These are phyloP conservation scores for Patella vulgata DNA, from an alignment of 1,140 invertebrate genomes.

Conservation along the genomic window DNA sequence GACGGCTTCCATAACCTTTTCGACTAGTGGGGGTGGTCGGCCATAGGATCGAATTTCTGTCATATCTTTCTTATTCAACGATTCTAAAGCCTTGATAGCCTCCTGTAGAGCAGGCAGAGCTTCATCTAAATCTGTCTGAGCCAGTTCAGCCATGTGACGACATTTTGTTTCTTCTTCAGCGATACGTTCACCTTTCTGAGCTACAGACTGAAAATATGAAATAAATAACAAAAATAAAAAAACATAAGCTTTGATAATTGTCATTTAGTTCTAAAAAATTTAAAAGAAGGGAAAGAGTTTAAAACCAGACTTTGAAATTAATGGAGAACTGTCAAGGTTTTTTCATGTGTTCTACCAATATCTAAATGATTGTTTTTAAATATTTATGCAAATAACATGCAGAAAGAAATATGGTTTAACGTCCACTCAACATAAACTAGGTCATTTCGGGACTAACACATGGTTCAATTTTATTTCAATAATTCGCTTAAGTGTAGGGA, in stretches of 20 bases:
- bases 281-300: background rate
- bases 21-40: conserved; percentile 82
- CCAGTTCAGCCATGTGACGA: conserved; percentile 80
- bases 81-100: conserved; percentile 81
- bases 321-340: too few relatives aligned
- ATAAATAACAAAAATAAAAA: background rate
- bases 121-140: conserved; percentile 80
- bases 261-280: background rate
- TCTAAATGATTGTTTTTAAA: too few relatives aligned
- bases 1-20: conserved; percentile 89
- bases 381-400: too few relatives aligned
- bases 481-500: too few relatives aligned
- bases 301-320: too few relatives aligned
- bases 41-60: conserved; percentile 88
- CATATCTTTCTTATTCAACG: conserved; percentile 88
- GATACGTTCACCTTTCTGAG: conserved; percentile 72
- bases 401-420: too few relatives aligned
- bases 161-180: conserved; percentile 82
- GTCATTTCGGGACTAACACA: too few relatives aligned
- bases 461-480: too few relatives aligned
- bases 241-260: background rate
- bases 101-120: conserved; percentile 87
- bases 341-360: too few relatives aligned
- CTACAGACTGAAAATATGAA: conserved; percentile 56
- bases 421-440: too few relatives aligned